Base-by-base conservation (phyloP, 2,888 invertebrate species). In the Thera britannica region DNA sequence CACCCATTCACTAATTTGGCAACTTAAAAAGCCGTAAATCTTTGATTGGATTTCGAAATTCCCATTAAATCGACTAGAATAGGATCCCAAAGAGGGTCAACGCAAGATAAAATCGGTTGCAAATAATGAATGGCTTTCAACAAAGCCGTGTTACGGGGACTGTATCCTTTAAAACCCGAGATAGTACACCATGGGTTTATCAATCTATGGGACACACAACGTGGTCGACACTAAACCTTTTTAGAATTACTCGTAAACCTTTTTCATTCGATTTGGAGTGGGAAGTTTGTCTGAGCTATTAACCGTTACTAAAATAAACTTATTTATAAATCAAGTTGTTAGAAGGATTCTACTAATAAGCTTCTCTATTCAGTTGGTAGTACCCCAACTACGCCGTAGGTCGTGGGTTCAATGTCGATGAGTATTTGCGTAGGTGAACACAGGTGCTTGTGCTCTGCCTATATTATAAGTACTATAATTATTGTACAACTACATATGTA, bases 91-190 rank as follows among this genome's bases (percentile, higher is more conserved):
- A 68, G 72, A 74, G 75, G 73, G 75, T 75, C 70, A 66, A 59
- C 70, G 65, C 36, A 11, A 70, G 74, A 75, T 75, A 74, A 74
- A 74, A 75, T 75, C 75, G 71, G 68, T 72, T 71, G 64, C 74
- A 72, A 69, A 73, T 75, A 74, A 75, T 72, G 72, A 72, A 75
- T 72, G 68, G 70, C 58, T 67, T 67, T 72, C 67, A 65, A 69
- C 72, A 72, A 69, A 63, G 72, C 72, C 72, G 54, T 68, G 64
- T 68, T 64, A 73, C 63, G 38, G 58, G 58, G 57, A 58, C 58
- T 59, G 65, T 62, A 62, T 70, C 58, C 64, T 61, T 62, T 66
- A 68, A 67, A 71, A 65, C 61, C 72, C 65, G 46, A 59, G 59
- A 62, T 69, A 62, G 65, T 65, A 70, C 58, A 57, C 63, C 59